phyloP scores from a whole-genome alignment of 2,113 vertebrate species.

The Pangasianodon gigas region DNA sequence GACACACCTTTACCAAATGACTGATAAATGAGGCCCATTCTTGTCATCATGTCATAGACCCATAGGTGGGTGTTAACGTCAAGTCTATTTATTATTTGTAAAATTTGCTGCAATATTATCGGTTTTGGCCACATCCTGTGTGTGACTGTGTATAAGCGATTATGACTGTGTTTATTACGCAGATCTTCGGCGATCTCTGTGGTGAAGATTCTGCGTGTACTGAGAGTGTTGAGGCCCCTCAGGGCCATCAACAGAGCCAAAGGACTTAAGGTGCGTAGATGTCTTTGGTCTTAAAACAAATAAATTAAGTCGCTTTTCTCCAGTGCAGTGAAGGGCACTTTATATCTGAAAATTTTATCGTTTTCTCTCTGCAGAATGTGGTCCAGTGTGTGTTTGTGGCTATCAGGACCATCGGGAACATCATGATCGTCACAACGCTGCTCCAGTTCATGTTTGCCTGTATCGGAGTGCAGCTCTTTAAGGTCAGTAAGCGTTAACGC shows the following conservation, averaged over 20 bases:
- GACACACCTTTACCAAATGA: neutral
- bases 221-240: slow-evolving; percentile 92
- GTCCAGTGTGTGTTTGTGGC: slow-evolving; percentile 99
- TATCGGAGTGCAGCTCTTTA: slow-evolving; percentile 97
- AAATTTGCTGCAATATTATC: neutral
- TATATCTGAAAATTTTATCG: neutral
- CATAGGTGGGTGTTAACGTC: neutral
- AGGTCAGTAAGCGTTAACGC: slow-evolving; percentile 72
- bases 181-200: slow-evolving; percentile 99
- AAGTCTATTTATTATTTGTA: neutral
- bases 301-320: neutral
- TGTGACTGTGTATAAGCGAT: neutral
- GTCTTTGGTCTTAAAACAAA: neutral
- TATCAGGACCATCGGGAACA: slow-evolving; percentile 97
- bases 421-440: slow-evolving; percentile 98
- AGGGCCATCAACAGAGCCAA: slow-evolving; percentile 98
- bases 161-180: slow-evolving; percentile 15
- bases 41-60: neutral
- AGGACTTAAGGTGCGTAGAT: slow-evolving; percentile 87
- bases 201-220: slow-evolving; percentile 96
- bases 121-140: neutral
- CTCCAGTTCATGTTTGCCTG: slow-evolving; percentile 99
- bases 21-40: neutral
- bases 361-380: slow-evolving; percentile 81
- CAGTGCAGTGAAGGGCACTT: neutral